Evolutionary conservation across 1,140 invertebrate species (phyloP).

Genomic region (Bombus terrestris): DNA sequence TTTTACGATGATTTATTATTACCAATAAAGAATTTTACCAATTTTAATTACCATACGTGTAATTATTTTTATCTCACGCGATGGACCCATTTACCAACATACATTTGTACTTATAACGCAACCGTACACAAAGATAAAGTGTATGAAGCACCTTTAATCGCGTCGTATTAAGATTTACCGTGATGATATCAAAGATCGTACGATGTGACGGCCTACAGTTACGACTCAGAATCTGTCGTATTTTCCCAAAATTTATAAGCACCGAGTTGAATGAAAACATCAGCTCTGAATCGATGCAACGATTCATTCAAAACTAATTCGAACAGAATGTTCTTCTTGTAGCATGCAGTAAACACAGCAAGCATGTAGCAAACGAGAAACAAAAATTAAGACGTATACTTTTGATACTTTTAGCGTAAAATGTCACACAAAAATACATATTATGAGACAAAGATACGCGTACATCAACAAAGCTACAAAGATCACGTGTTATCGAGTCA

Average conservation of each 20-base stretch:
- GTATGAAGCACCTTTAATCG: background rate
- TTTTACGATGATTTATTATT: background rate
- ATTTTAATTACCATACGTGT: background rate
- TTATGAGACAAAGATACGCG: background rate
- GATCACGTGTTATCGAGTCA: slow-evolving; percentile 49
- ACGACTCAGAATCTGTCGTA: too few relatives aligned
- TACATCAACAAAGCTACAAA: background rate
- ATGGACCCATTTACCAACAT: background rate
- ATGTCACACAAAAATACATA: background rate
- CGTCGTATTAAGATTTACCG: background rate
- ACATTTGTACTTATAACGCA: background rate
- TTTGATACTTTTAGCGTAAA: background rate
- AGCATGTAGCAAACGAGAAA: background rate
- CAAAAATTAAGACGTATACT: too few relatives aligned
- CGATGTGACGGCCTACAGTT: too few relatives aligned
- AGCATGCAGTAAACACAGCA: too few relatives aligned
- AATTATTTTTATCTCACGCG: background rate
- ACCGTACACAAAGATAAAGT: background rate
- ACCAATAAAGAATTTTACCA: background rate
- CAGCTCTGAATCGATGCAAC: background rate
- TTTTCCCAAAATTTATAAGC: background rate
- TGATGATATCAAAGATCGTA: background rate
- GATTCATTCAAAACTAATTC: slow-evolving; percentile 10
- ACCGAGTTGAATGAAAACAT: slow-evolving; percentile 24
- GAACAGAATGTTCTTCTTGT: background rate